Evolutionary conservation across 2,797 vertebrate genomes (phyloP).

Genomic region (Anguilla megastoma): DNA sequence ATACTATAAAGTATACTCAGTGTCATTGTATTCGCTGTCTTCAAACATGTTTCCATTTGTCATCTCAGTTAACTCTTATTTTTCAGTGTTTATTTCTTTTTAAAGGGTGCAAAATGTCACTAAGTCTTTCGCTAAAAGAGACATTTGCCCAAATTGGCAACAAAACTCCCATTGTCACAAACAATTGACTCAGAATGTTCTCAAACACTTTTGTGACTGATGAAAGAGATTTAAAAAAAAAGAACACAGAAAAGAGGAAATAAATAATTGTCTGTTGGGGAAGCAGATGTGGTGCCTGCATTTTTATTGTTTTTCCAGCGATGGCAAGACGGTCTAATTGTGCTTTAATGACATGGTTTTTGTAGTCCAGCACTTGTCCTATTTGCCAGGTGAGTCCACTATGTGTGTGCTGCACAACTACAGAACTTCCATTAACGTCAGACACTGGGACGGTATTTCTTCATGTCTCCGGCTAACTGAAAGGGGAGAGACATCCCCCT

Average conservation of each 20-base stretch:
- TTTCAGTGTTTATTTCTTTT: background rate
- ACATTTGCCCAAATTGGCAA: background rate
- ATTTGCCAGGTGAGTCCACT: background rate
- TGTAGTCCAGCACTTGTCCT: background rate
- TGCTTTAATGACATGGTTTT: background rate
- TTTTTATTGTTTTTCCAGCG: background rate
- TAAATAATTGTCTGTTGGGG: constrained; percentile 5
- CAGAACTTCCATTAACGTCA: background rate
- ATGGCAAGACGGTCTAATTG: background rate
- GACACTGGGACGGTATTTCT: background rate
- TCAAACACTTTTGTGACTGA: background rate
- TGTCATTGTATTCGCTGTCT: no score
- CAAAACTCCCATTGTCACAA: background rate
- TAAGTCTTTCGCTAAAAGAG: background rate
- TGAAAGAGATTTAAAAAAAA: background rate
- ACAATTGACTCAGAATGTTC: background rate
- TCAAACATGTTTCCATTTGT: background rate
- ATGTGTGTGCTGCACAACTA: background rate
- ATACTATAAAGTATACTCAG: background rate
- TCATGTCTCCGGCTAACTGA: background rate
- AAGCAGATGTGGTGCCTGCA: constrained; percentile 22
- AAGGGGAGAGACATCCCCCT: background rate
- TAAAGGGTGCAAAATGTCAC: background rate
- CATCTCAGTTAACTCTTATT: background rate
- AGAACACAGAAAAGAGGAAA: background rate